Evolutionary conservation across 2,113 vertebrate species (phyloP), one percentile per base, ranked within the genome.

Genomic region (Ursus arctos): DNA sequence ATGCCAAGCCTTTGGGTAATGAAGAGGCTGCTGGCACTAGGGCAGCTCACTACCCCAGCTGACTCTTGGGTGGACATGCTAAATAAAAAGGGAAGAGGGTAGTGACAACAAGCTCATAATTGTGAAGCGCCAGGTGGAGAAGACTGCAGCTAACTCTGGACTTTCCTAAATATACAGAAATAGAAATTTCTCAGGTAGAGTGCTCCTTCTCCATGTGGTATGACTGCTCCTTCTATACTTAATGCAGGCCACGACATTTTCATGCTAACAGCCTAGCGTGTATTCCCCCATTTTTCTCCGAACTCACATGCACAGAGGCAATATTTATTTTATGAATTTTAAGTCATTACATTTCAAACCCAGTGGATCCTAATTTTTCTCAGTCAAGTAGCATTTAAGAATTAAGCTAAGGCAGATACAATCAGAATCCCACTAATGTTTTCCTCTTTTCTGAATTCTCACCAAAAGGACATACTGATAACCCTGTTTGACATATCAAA

Each of bases 271-370:
- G 55, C 40, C 61, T n/a, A 15, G 61, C 76, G 10, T 19, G 2
- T 59, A 53, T 90, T 36, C 19, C 22, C 18, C 7, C 15, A 67
- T 36, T 53, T 53, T 87, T 67, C 76, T 95, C 21, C 15, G 74
- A 87, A 90, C 19, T 80, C 31, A 72, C 16, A 79, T 43, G 28
- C 33, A 86, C 28, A 94, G 8, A 49, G 6, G n/a, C 26, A 91
- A 61, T 33, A 92, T 87, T 82, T 90, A 57, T 89, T 92, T 96
- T 74, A 69, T 15, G 72, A 94, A 72, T 83, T 53, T n/a, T 59
- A 67, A 96, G 61, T 51, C n/a, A 80, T 87, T 74, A 74, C 19
- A 59, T 43, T 87, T n/a, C 72, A 90, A 92, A 40, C 15, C 18
- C 47, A 83, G 4, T 53, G 40, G 18, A 90, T 86, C 14, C 33